Evolutionary conservation across 1,140 invertebrate species (phyloP), one percentile per base, ranked within the genome.

Genomic region (Lamellibrachia luymesi): DNA sequence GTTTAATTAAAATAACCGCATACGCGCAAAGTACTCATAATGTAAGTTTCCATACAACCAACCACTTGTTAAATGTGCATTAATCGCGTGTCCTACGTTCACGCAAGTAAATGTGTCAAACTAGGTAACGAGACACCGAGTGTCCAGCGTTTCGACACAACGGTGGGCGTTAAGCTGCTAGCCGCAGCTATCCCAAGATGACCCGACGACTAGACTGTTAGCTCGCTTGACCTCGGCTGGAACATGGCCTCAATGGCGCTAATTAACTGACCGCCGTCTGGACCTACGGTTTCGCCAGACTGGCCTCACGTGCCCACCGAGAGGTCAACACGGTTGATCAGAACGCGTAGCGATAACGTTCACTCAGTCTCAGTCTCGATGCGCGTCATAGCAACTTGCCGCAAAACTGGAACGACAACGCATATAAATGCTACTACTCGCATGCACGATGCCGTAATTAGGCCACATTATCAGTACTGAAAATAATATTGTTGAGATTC

Each of bases 231-330:
- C 64, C 64, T 80, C 64, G 64, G 64, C 64, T 10, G 64, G 64
- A 80, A 80, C 64, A 22, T 80, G 64, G 64, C 64, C 64, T 80
- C 25, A 80, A 22, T 22, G 13, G 64, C 64, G 4, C 64, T 80
- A 80, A 80, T 80, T 80, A 80, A 80, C 64, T 80, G 64, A 80
- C 64, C 64, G 64, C 64, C 64, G 64, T 80, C 64, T 80, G 64
- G 64, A 80, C 13, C 64, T 80, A 80, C 64, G 64, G 64, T 22
- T 80, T 10, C 64, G 25, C 64, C 64, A 80, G 64, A 22, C 64
- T 80, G 64, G 64, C 64, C 64, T 80, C 64, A 22, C 64, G 25
- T 22, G 64, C 64, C 64, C 64, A 80, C 64, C 17, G 64, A 56
- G 64, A 22, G 64, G 64, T 80, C 64, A 80, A 80, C 64, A 2